Conservation (phyloP, 2,888 invertebrate genomes). For the Nomada hirtipes region DNA sequence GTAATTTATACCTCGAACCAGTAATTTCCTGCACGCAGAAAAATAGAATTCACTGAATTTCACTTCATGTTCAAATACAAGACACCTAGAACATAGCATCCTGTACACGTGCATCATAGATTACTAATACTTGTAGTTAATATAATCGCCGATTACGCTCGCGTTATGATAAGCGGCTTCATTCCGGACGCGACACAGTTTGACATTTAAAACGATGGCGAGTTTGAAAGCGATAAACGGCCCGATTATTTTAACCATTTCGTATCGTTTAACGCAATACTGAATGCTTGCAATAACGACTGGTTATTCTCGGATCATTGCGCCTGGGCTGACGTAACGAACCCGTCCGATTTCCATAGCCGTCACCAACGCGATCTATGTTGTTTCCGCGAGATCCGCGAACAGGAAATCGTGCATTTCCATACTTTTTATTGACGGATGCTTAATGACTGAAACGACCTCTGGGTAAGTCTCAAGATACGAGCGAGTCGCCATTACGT, state of each 20-base stretch:
- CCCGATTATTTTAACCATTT: constrained; percentile 35
- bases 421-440: not conserved
- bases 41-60: not conserved
- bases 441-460: constrained; percentile 15
- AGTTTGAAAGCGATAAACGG: constrained; percentile 13
- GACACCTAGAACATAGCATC: not conserved
- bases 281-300: constrained; percentile 33
- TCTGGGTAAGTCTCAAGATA: not conserved
- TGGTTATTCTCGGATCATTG: constrained; percentile 44
- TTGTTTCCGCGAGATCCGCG: constrained; percentile 28
- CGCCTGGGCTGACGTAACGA: constrained; percentile 42
- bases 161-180: constrained; percentile 12
- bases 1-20: not conserved
- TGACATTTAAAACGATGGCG: constrained; percentile 42
- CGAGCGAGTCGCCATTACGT: not conserved
- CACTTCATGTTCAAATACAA: not conserved
- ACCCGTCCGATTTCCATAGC: constrained; percentile 48
- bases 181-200: not conserved
- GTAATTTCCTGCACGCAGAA: not conserved
- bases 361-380: constrained; percentile 18
- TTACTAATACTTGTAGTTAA: not conserved
- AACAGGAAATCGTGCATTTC: constrained; percentile 16
- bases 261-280: constrained; percentile 28
- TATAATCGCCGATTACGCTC: constrained; percentile 1
- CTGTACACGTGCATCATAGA: constrained; percentile 4